phyloP scores from a whole-genome alignment of 2,113 vertebrate genomes.

The Erpornis zantholeuca region DNA sequence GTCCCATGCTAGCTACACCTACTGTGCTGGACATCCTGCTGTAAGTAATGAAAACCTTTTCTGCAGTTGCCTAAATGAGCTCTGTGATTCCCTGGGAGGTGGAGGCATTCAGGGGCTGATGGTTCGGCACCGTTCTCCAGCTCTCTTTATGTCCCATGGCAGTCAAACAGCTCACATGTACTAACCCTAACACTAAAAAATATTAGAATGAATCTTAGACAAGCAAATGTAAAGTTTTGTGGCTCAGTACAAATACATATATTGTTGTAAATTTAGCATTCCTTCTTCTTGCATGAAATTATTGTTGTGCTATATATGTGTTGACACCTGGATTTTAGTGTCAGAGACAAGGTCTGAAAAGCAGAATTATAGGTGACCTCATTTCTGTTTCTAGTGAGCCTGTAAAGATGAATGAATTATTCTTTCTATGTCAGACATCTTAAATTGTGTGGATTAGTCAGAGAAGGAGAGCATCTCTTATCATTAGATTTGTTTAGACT shows the following conservation, averaged over 20 bases:
- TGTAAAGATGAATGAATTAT: not conserved
- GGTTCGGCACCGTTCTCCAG: not conserved
- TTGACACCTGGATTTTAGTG: not conserved
- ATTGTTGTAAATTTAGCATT: not conserved
- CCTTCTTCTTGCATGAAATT: not conserved
- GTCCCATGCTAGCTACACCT: conserved; percentile 81
- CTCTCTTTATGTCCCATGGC: not conserved
- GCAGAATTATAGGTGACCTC: not conserved
- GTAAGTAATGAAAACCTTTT: conserved; percentile 76
- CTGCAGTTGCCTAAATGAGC: not conserved
- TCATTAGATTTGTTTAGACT: not conserved
- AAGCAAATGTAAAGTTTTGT: not conserved
- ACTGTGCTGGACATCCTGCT: conserved; percentile 79
- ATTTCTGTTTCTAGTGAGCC: not conserved
- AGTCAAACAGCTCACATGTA: not conserved
- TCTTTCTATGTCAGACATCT: not conserved
- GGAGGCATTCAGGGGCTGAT: not conserved
- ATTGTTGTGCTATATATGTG: too few species aligned
- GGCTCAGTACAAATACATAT: not conserved
- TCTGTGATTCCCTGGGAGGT: not conserved
- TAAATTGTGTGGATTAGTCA: not conserved
- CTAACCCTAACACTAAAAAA: not conserved
- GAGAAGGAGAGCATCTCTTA: not conserved
- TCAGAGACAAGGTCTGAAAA: not conserved
- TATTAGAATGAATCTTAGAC: not conserved